A percentile compares a stretch with the other conserved stretches of the same genome.
These are phyloP conservation scores for Eremophila alpestris DNA, from an alignment of 2,797 vertebrate species.

Conservation along the genomic window DNA sequence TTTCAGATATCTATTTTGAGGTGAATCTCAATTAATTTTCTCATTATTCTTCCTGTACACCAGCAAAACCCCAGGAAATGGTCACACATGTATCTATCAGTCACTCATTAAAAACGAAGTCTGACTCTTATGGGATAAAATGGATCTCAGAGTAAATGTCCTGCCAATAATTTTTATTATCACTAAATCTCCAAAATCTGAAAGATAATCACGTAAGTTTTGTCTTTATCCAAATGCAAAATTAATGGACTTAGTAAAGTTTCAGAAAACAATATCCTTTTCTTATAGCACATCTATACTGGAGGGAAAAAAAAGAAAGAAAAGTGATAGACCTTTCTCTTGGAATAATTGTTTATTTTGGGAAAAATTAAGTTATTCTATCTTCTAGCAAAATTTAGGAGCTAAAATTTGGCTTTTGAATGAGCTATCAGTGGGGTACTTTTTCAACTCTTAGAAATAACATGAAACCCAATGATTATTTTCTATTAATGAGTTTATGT, in stretches of 20 bases:
- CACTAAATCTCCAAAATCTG: background rate
- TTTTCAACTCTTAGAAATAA: background rate
- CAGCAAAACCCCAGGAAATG: background rate
- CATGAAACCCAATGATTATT: background rate
- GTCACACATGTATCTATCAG: no score
- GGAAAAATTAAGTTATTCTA: background rate
- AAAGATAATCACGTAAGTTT: background rate
- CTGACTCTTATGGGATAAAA: background rate
- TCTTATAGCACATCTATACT: background rate
- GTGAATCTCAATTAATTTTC: background rate
- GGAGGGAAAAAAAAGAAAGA: rapidly evolving
- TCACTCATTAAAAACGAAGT: background rate
- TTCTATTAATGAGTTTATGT: background rate
- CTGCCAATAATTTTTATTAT: background rate
- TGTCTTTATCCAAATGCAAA: background rate
- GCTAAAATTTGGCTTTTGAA: background rate
- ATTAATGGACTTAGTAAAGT: background rate
- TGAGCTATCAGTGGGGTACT: rapidly evolving
- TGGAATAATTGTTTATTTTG: background rate
- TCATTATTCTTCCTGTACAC: background rate
- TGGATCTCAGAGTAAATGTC: background rate
- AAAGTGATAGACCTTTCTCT: rapidly evolving
- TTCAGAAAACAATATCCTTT: background rate
- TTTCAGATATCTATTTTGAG: background rate
- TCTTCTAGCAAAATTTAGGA: background rate